A percentile compares a stretch with the other conserved stretches of the same genome.
Evolutionary conservation across 1,140 invertebrate genomes (phyloP).

Genomic region (Drosophila tsacasi): DNA sequence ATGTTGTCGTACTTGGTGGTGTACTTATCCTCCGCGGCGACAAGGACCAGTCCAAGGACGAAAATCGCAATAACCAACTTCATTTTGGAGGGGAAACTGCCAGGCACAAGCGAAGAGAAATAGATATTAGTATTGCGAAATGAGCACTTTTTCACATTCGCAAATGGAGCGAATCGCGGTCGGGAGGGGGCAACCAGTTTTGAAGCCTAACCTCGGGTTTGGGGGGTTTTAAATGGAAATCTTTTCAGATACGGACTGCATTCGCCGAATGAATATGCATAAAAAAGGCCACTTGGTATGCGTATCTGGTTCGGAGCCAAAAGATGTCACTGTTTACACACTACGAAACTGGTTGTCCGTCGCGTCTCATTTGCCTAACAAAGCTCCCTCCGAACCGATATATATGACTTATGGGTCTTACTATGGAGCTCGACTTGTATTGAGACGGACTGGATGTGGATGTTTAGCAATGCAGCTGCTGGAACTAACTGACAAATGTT

Average conservation of each 20-base stretch:
- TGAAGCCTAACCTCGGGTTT: conserved; percentile 20
- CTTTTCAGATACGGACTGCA: conserved; percentile 31
- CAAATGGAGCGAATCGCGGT: conserved; percentile 11
- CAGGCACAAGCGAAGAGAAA: conserved; percentile 7
- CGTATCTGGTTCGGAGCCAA: conserved; percentile 22
- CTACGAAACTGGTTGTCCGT: conserved; percentile 39
- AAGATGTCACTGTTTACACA: conserved; percentile 47
- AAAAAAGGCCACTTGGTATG: conserved; percentile 34
- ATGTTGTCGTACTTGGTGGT: conserved; percentile 91
- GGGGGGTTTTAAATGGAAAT: conserved; percentile 30
- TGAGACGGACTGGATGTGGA: conserved; percentile 46
- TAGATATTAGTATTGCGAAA: conserved; percentile 1
- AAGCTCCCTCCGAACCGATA: conserved; percentile 13
- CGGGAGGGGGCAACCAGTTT: conserved; percentile 28
- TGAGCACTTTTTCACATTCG: conserved; percentile 39
- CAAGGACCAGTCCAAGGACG: conserved; percentile 84
- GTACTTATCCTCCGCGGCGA: conserved; percentile 87
- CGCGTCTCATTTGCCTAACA: conserved; percentile 23
- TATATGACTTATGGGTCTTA: conserved; percentile 46
- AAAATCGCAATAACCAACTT: conserved; percentile 55
- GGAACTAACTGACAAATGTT: conserved; percentile 70
- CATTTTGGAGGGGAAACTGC: conserved; percentile 40
- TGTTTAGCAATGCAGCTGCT: conserved; percentile 68
- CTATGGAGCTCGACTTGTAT: conserved; percentile 44
- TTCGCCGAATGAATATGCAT: conserved; percentile 35